Base-by-base conservation (phyloP, 2,797 vertebrate species). In the Squalus acanthias region DNA sequence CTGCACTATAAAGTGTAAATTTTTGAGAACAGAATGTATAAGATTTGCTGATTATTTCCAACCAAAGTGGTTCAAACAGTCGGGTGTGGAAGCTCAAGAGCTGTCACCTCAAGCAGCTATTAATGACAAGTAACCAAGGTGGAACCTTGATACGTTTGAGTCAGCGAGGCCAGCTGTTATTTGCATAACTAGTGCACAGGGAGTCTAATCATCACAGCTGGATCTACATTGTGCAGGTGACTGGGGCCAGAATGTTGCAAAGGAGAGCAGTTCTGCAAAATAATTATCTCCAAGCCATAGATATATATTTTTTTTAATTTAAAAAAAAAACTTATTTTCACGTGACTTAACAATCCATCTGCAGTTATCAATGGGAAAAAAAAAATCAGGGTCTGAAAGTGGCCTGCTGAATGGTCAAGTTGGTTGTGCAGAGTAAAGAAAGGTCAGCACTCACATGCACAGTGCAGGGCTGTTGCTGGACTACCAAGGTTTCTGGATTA, bases 391-490 rank as follows among this genome's bases (percentile, higher is more conserved):
- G 26, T 39, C 91, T 91, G 88, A 39, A 67, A 94, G 92, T 46
- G 33, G 65, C 17, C 65, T 70, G 39, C 4, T 26, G 67, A 46
- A 50, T 50, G 67, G 67, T 70, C 24, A 13, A 69, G 39, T 72
- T 1, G 46, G 17, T 46, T 95, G 39, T 95, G 93, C 65, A 70
- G 39, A 95, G n/a, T 33, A n/a, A 65, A 92, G 89, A 72, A 95
- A 70, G 67, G 67, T 50, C 93, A 95, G 20, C 93, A 69, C 93
- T 50, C 67, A 95, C 65, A 95, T 50, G 46, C 3, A 46, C 67
- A 26, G 93, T 95, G 93, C 93, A 95, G 91, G 3, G 20, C 26
- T 95, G 93, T 70, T 46, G 17, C 67, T 72, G 93, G 93, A 95
- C 67, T 70, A 94, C 69, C 17, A 9, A n/a, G 94, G 70, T 33